Evolutionary conservation across 2,888 invertebrate genomes (phyloP).

Genomic region (Neuroscelio doddi): DNA sequence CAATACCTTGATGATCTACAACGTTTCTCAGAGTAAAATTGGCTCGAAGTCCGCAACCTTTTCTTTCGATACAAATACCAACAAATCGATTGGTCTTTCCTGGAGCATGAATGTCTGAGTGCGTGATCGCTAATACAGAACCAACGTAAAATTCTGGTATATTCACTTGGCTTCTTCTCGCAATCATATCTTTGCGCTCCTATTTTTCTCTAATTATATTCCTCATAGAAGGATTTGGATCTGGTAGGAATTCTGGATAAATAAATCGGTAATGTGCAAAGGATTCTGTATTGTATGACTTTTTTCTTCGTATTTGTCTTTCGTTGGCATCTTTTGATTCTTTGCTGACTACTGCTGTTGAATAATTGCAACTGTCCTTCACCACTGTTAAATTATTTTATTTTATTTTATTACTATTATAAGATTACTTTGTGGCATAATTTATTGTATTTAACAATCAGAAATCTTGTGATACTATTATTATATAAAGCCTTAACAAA

Average conservation of each 20-base stretch:
- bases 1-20: conserved; percentile 89
- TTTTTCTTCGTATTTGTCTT: neutral
- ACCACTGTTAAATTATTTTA: neutral
- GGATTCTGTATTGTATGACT: neutral
- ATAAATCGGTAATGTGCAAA: conserved; percentile 78
- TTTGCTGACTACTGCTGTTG: conserved; percentile 19
- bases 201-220: conserved; percentile 89
- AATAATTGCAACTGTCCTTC: conserved; percentile 32
- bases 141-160: conserved; percentile 99
- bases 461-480: too few relatives aligned
- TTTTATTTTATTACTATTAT: too few relatives aligned
- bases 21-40: conserved; percentile 93
- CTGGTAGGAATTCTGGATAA: conserved; percentile 95
- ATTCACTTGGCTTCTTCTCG: conserved; percentile 84
- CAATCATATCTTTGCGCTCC: conserved; percentile 94
- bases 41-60: conserved; percentile 87
- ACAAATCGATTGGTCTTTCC: conserved; percentile 90
- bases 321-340: neutral
- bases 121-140: conserved; percentile 89
- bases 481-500: too few relatives aligned
- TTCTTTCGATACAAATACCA: conserved; percentile 94
- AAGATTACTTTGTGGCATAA: too few relatives aligned
- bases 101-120: conserved; percentile 88
- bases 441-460: too few relatives aligned
- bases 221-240: conserved; percentile 84